These are phyloP conservation scores for Brachionus plicatilis DNA, from an alignment of 1,140 invertebrate genomes.

Conservation along the genomic window DNA sequence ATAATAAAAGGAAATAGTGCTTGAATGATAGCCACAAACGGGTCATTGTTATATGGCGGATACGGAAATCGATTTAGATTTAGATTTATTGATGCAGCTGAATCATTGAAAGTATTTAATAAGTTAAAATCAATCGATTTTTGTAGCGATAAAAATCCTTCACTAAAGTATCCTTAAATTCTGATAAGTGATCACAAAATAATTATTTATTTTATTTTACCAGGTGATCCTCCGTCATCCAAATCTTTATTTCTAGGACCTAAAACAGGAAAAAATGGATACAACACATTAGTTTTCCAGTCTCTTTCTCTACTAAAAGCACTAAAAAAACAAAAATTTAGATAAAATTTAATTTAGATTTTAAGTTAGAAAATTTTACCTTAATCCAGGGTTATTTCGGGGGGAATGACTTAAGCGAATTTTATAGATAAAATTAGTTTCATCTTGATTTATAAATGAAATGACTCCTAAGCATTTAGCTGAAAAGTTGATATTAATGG, in stretches of 20 bases:
- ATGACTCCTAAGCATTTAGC: not conserved
- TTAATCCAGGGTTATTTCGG: constrained; percentile 53
- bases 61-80: constrained; percentile 59
- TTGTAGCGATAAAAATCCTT: constrained; percentile 65
- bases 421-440: constrained; percentile 54
- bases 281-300: constrained; percentile 66
- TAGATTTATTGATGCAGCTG: constrained; percentile 43
- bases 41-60: constrained; percentile 51
- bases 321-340: not conserved
- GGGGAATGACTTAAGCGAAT: constrained; percentile 64
- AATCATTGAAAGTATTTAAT: constrained; percentile 48
- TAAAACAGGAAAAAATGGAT: constrained; percentile 64
- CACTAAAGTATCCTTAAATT: constrained; percentile 20
- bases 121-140: constrained; percentile 62
- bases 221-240: constrained; percentile 62
- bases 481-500: constrained; percentile 37
- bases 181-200: not conserved
- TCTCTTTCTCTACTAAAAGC: constrained; percentile 53
- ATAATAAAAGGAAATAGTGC: constrained; percentile 59
- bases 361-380: constrained; percentile 43
- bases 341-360: not conserved
- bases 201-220: constrained; percentile 49
- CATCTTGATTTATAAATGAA: constrained; percentile 5
- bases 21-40: constrained; percentile 55
- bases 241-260: constrained; percentile 61